These are phyloP conservation scores for Mesembrinibis cayennensis DNA, from an alignment of 2,113 vertebrate species.

Conservation along the genomic window DNA sequence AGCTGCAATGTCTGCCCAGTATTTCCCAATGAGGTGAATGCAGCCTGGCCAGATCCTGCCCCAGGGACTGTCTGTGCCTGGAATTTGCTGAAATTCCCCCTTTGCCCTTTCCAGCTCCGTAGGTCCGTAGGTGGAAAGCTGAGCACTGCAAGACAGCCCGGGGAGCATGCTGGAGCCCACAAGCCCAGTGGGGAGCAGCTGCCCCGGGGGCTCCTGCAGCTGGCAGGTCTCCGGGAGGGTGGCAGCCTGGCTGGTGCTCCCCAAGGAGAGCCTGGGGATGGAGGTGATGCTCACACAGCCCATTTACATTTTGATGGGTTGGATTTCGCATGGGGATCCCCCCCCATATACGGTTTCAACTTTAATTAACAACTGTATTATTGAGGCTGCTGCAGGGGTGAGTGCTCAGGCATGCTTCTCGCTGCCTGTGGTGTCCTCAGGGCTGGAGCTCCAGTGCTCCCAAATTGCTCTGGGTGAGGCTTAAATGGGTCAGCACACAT, in stretches of 20 bases:
- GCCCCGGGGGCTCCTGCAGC: fast-evolving
- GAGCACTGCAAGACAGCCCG: not conserved
- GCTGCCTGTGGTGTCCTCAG: fast-evolving
- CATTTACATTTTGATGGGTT: not conserved
- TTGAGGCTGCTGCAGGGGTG: not conserved
- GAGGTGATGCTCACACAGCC: not conserved
- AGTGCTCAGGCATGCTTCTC: not conserved
- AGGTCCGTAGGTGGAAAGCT: not conserved
- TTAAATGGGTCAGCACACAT: not conserved
- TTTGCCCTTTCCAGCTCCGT: not conserved
- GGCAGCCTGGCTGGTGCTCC: not conserved
- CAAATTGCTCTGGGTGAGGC: not conserved
- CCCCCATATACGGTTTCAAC: not conserved
- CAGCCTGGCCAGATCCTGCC: slow-evolving; percentile 12
- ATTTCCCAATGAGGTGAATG: slow-evolving; percentile 31
- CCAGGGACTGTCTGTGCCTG: slow-evolving; percentile 1
- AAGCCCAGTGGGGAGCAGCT: not conserved
- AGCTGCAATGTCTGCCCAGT: not conserved
- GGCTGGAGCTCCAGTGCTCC: not conserved
- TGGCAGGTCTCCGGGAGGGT: not conserved
- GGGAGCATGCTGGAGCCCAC: fast-evolving
- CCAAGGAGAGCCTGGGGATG: not conserved
- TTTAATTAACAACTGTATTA: not conserved
- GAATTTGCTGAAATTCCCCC: slow-evolving; percentile 44
- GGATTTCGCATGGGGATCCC: not conserved